Base-by-base conservation (phyloP, 2,113 vertebrate genomes). In the Gadus chalcogrammus region DNA sequence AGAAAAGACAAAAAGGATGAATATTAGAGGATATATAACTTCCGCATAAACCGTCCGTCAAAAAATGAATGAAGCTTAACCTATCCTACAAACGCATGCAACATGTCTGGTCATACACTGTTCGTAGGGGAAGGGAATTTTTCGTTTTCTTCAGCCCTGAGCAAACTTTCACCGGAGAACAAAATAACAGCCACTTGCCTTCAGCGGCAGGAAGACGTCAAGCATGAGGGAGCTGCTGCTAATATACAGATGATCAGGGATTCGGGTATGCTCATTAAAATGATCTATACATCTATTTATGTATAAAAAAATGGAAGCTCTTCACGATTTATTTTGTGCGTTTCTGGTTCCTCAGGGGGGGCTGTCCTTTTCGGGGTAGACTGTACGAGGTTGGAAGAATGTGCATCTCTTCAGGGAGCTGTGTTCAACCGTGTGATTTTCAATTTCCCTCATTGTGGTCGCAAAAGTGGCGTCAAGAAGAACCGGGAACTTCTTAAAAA, bases 401-500 rank as follows among this genome's bases (percentile, higher is more conserved):
- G 85, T 17, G 88, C 90, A 55, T 64, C 24, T 20, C 89, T 89
- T 5, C 85, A 73, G 60, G 31, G 83, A 16, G 77, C 81, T 38
- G 15, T 71, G 0, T 98, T 97, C 64, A 92, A 96, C 60, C 82
- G 89, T 0, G 89, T 99, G 81, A 89, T 95, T 78, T 99, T 99
- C 84, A 99, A 98, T 79, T 99, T 99, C 60, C 97, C 97, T 2
- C 97, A 99, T 81, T 95, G 93, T 7, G 97, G 97, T n/a, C 94
- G 94, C 56, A 99, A 99, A 87, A 93, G 95, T 5, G 97, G 97
- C 0, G 94, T 98, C 15, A 95, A 90, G 79, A 97, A 93, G 91
- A 99, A 99, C 71, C 93, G 96, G 64, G 86, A 93, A 24, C 93
- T 99, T 22, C 92, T 99, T 9, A 92, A 88, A 15, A 84, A 42